These are phyloP conservation scores for Alces alces DNA, from an alignment of 2,113 vertebrate genomes.

Conservation along the genomic window DNA sequence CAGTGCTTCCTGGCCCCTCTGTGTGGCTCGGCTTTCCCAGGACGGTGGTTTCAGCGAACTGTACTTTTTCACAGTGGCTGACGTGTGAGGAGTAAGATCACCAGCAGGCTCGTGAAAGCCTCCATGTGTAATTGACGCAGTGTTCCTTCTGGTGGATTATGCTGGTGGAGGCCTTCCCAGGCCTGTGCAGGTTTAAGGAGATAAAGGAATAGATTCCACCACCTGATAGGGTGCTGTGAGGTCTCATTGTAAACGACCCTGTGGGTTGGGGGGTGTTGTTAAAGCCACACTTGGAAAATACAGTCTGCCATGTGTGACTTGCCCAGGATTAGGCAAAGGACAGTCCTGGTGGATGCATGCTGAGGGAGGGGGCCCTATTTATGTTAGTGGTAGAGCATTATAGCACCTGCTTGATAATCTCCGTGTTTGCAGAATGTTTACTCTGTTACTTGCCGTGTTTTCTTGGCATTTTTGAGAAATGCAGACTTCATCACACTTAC, in stretches of 20 bases:
- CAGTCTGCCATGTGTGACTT: not conserved
- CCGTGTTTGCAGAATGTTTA: not conserved
- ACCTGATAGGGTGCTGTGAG: not conserved
- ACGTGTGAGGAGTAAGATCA: not conserved
- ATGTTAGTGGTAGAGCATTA: not conserved
- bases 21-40: not conserved
- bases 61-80: not conserved
- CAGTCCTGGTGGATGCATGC: no score
- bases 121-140: rapidly evolving
- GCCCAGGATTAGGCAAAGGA: not conserved
- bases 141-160: not conserved
- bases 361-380: not conserved
- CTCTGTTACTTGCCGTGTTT: not conserved
- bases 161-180: not conserved
- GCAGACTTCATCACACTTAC: not conserved
- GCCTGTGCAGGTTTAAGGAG: not conserved
- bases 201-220: not conserved
- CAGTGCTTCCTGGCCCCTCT: not conserved
- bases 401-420: not conserved
- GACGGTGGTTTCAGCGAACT: not conserved
- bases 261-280: no score
- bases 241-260: not conserved
- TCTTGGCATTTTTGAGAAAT: not conserved
- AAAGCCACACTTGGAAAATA: not conserved
- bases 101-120: not conserved